These are phyloP conservation scores for Tamias sibiricus DNA, from an alignment of 2,113 vertebrate species.

Conservation along the genomic window DNA sequence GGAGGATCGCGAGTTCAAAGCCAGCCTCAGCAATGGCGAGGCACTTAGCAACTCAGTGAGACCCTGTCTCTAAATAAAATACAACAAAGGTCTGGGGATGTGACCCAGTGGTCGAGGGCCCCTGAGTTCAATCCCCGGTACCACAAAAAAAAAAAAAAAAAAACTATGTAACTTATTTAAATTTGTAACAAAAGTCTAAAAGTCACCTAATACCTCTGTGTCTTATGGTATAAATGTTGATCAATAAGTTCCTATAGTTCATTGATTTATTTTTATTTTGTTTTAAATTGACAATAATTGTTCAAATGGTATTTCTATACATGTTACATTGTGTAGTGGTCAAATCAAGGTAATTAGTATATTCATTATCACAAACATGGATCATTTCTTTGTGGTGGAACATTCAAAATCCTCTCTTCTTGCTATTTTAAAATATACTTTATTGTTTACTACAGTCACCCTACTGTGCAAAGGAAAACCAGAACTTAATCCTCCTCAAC, in stretches of 20 bases:
- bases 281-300: background rate
- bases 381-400: background rate
- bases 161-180: background rate
- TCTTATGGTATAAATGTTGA: background rate
- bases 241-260: background rate
- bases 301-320: background rate
- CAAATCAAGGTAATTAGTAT: background rate
- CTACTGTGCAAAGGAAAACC: background rate
- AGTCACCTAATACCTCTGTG: background rate
- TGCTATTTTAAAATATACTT: background rate
- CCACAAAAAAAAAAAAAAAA: no score
- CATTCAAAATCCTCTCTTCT: background rate
- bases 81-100: no score
- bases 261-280: background rate
- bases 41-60: no score
- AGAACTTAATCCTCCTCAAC: background rate
- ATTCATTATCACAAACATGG: background rate
- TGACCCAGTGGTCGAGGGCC: no score
- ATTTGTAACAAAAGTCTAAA: slow-evolving; percentile 3
- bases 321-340: background rate
- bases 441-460: background rate
- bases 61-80: no score
- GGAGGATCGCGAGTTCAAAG: no score
- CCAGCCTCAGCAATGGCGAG: no score
- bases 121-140: no score